Base-by-base conservation (phyloP, 1,140 invertebrate species). In the Scaptomyza graminum region DNA sequence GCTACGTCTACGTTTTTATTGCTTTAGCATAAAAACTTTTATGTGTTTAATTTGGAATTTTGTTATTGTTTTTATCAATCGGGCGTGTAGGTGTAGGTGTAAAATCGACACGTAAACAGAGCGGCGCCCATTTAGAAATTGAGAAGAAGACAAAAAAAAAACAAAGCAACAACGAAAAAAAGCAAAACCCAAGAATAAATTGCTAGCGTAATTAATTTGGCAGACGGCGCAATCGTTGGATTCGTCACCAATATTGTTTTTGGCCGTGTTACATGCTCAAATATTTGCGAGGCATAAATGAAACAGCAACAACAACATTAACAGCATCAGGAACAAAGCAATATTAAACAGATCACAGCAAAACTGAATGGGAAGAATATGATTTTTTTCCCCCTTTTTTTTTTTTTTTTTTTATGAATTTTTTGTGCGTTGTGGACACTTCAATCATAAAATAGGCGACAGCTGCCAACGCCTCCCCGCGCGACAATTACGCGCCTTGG, bases 21-120 rank as follows among this genome's bases (percentile, higher is more conserved):
- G 81, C 77, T 56, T 57, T 52, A 77, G 70, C 81, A 84, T 84
- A 81, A 84, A 76, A 84, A 77, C 74, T 87, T 84, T 84, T 84
- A 84, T 84, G 81, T 87, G 81, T 84, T 84, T 84, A 87, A 84
- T 84, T 84, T 84, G 82, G 82, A 84, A 87, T 84, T 87, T 84
- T 83, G 80, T 81, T 87, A 84, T 84, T 84, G 81, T 84, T 84
- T 84, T 84, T 84, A 84, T 87, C 77, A 84, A 84, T 84, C 65
- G 51, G 43, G 56, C 56, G 74, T 55, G 41, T 47, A 72, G 73
- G 73, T 76, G 74, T 76, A 76, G 73, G 73, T 76, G 74, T 76
- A 76, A 76, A 76, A 76, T 73, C 74, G 64, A 65, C 66, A 74
- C 74, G 71, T 74, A 76, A 76, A 76, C 74, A 81, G 60, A 63